Evolutionary conservation across 2,888 invertebrate genomes (phyloP).

Genomic region (Acronicta alni): DNA sequence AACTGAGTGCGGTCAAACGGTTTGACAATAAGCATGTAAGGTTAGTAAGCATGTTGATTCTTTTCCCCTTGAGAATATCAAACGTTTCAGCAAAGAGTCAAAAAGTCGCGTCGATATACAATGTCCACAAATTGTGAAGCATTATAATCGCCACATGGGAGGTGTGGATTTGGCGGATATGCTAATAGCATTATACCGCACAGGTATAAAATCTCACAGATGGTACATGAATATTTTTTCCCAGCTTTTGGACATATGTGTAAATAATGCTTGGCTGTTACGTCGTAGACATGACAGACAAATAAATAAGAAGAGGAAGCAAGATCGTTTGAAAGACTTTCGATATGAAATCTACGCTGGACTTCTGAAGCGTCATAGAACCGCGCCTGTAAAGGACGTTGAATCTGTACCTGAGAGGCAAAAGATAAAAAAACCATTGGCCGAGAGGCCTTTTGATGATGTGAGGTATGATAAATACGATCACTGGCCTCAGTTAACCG

Average conservation of each 20-base stretch:
- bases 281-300: too few species aligned
- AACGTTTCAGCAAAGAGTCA: slow-evolving; percentile 34
- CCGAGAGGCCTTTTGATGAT: too few species aligned
- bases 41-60: slow-evolving; percentile 41
- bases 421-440: slow-evolving; percentile 29
- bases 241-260: slow-evolving; percentile 43
- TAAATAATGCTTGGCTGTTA: too few species aligned
- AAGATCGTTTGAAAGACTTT: too few species aligned
- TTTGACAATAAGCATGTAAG: slow-evolving; percentile 51
- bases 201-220: slow-evolving; percentile 51
- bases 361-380: slow-evolving; percentile 28
- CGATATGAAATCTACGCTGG: too few species aligned
- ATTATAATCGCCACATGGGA: too few species aligned
- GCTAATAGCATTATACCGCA: slow-evolving; percentile 57
- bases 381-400: slow-evolving; percentile 18
- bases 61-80: slow-evolving; percentile 30
- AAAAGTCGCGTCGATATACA: slow-evolving; percentile 26
- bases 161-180: slow-evolving; percentile 54
- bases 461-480: too few species aligned
- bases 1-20: slow-evolving; percentile 43
- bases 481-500: too few species aligned
- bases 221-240: slow-evolving; percentile 54
- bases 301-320: too few species aligned
- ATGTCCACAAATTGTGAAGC: slow-evolving; percentile 33
- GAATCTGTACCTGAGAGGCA: slow-evolving; percentile 15